Evolutionary conservation across 2,888 invertebrate species (phyloP), one percentile per base, ranked within the genome.

Genomic region (Polymixis flavicincta): DNA sequence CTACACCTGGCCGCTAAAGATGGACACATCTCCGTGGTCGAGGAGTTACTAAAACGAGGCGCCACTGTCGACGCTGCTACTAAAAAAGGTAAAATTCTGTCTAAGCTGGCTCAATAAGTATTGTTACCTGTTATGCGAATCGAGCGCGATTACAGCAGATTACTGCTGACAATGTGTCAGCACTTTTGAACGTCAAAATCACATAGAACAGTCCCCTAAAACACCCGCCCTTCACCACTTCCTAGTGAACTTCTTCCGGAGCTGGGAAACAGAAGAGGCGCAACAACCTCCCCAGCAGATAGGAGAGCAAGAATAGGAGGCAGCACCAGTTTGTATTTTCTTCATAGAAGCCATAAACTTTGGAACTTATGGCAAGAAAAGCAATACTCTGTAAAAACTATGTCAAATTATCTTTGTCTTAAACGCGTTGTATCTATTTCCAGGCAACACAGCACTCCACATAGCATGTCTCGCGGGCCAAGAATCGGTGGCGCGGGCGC

Each of bases 401-500:
- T n/a, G 6, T n/a, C 54, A 25, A n/a, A 0, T 17, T 55, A 0
- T 55, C 8, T 25, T 55, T 55, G 25, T 55, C 55, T 55, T 55
- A 55, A 25, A 25, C 25, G 8, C 55, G 25, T 14, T 55, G n/a
- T 14, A 55, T 55, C 14, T 55, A 0, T 52, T 88, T 92, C 0
- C 91, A 96, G 96, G 96, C 79, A 98, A 98, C 92, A 99, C 99
- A 87, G 99, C 99, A 11, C 97, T 99, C 85, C 99, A 99, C 95
- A 99, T 99, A 96, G 99, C 99, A 92, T 99, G 99, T 72, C 97
- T 99, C 95, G 99, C 99, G 77, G 99, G 99, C 0, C 99, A 99
- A 95, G 98, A 98, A 92, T 98, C 99, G 88, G 99, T 99, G 78
- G 99, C 99, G 72, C 98, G 98, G 91, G 97, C 99, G 90, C 97